phyloP scores from a whole-genome alignment of 2,113 vertebrate genomes.

The Oryzias javanicus region DNA sequence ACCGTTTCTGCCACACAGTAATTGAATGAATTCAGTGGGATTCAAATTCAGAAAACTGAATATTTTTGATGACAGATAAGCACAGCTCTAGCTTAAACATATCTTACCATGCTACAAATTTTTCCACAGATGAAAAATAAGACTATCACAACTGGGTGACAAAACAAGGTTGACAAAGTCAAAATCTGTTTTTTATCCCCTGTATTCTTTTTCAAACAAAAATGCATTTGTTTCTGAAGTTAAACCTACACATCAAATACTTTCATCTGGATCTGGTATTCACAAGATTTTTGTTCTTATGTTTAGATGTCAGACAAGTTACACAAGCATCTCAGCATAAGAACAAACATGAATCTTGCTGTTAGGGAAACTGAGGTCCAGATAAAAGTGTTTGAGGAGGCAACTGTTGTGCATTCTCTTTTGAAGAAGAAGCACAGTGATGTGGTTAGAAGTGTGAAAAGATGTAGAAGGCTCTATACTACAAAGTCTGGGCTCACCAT shows the following conservation, averaged over 20 bases:
- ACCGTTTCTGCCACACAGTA: constrained; percentile 37
- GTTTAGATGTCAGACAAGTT: constrained; percentile 26
- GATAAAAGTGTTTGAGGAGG: constrained; percentile 55
- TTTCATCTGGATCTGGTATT: constrained; percentile 34
- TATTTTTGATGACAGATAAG: not conserved
- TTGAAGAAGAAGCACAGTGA: constrained; percentile 34
- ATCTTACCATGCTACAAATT: not conserved
- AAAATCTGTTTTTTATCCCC: constrained; percentile 6
- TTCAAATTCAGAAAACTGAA: not conserved
- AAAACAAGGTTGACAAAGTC: constrained; percentile 18
- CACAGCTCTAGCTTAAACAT: not conserved
- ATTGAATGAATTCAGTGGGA: constrained; percentile 34
- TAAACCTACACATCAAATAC: constrained; percentile 41
- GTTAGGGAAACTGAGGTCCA: constrained; percentile 47
- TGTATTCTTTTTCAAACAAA: constrained; percentile 39
- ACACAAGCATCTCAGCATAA: constrained; percentile 38
- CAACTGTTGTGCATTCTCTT: constrained; percentile 49
- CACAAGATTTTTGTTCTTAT: constrained; percentile 64
- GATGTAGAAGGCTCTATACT: constrained; percentile 14
- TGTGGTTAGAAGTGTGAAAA: constrained; percentile 38
- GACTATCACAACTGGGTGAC: not conserved
- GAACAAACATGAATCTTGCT: constrained; percentile 56
- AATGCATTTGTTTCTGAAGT: constrained; percentile 41
- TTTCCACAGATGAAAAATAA: not conserved
- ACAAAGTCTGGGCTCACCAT: constrained; percentile 72